phyloP scores from a whole-genome alignment of 2,797 vertebrate species.

The Esox lucius region DNA sequence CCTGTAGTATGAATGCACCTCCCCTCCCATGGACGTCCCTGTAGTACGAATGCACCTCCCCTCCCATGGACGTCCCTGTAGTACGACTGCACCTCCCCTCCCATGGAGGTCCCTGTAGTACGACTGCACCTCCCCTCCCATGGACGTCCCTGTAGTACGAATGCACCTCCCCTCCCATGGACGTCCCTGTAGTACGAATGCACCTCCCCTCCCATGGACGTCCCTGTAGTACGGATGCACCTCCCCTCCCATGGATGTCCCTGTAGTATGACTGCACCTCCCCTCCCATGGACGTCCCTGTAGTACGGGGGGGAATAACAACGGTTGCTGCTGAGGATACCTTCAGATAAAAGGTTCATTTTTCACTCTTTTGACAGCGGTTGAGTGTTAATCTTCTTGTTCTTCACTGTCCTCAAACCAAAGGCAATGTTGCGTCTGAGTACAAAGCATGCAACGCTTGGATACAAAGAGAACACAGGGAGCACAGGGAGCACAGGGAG shows the following conservation, averaged over 20 bases:
- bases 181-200: neutral
- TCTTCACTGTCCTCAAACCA: conserved; percentile 28
- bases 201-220: neutral
- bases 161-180: neutral
- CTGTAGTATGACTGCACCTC: neutral
- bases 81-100: neutral
- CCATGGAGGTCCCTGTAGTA: neutral
- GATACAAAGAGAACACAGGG: conserved; percentile 20
- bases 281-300: no score
- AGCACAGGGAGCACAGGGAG: conserved; percentile 36
- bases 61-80: no score
- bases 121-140: neutral
- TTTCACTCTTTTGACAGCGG: conserved; percentile 36
- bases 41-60: neutral
- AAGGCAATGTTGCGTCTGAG: conserved; percentile 50
- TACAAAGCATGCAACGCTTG: conserved; percentile 33
- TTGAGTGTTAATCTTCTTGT: conserved; percentile 24
- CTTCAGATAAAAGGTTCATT: conserved; percentile 52
- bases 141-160: neutral
- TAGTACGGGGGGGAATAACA: conserved; percentile 32
- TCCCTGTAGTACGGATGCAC: neutral
- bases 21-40: no score
- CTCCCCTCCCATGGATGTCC: neutral
- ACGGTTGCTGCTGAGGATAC: conserved; percentile 35
- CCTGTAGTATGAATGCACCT: neutral